These are phyloP conservation scores for Euwallacea fornicatus DNA, from an alignment of 1,140 invertebrate genomes.

Conservation along the genomic window DNA sequence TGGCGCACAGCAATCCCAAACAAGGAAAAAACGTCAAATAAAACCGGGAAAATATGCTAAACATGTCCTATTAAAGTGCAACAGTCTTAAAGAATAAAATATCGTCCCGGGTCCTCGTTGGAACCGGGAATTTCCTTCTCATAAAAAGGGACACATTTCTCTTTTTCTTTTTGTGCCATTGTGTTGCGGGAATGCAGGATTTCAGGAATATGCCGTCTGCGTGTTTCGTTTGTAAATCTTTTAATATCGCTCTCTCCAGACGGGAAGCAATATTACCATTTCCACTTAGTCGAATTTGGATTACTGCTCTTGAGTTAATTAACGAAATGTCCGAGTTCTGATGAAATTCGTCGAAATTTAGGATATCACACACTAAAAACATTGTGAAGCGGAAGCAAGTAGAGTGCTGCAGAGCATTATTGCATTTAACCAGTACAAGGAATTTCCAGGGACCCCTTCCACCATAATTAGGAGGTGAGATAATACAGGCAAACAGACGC, in stretches of 20 bases:
- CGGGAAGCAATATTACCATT: not conserved
- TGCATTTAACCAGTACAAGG: too few relatives aligned
- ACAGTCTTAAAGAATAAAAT: constrained; percentile 31
- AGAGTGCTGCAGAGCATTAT: too few relatives aligned
- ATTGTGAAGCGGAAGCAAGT: too few relatives aligned
- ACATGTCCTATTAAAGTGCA: constrained; percentile 30
- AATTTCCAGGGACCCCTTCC: too few relatives aligned
- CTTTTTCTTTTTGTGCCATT: constrained; percentile 19
- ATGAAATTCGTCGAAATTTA: too few relatives aligned
- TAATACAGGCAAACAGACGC: too few relatives aligned
- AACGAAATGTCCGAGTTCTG: too few relatives aligned
- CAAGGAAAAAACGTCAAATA: constrained; percentile 17
- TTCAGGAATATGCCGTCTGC: constrained; percentile 14
- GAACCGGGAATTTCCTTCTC: constrained; percentile 22
- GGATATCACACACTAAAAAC: too few relatives aligned
- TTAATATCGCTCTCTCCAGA: constrained; percentile 16
- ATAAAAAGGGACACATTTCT: constrained; percentile 23
- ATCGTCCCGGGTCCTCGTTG: constrained; percentile 14
- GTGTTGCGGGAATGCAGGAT: constrained; percentile 21
- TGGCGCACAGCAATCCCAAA: not conserved
- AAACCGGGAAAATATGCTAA: constrained; percentile 27
- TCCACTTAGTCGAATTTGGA: too few relatives aligned
- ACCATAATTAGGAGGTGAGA: too few relatives aligned
- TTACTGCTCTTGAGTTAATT: too few relatives aligned
- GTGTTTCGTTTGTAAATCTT: constrained; percentile 26